Base-by-base conservation (phyloP, 1,140 invertebrate genomes). In the Drosophila tsacasi region DNA sequence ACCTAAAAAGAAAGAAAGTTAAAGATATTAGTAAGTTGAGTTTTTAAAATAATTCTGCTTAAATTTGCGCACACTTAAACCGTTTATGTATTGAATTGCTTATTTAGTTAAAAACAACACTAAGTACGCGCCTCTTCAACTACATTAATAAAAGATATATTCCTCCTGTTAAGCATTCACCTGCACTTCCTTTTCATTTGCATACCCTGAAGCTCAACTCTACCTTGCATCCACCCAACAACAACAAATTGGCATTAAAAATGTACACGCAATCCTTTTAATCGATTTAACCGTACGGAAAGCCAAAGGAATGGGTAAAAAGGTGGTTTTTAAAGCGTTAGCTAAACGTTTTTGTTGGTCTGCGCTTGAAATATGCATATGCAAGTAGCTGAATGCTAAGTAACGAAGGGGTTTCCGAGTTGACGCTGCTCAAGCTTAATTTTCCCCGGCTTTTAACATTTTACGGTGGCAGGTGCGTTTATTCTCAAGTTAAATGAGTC, bases 211-310 rank as follows among this genome's bases (percentile, higher is more conserved):
- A 60, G 27, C 40, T 27, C 44, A 25, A 32, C 68, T 50, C 52
- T 21, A 39, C 67, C 35, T 32, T 27, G 25, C 47, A 37, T 62
- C n/a, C 40, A n/a, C 23, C 59, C 44, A 30, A 27, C 17, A 50
- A 50, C 49, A 15, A 68, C 64, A 78, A 77, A 59, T 75, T 81
- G 82, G 59, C 74, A 85, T 81, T 81, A 59, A 85, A 85, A 78
- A 74, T 85, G 60, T 81, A 62, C 74, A 77, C 60, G 81, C 82
- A 81, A 78, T 79, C 64, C 68, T 69, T 78, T 81, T 82, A 82
- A 85, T 82, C 68, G 78, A 78, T 86, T 81, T 54, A 86, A 58
- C 10, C 57, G 61, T 73, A 37, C 52, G 13, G 27, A 15, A 42
- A 77, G 66, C 35, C 57, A 39, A 25, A 12, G 15, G 40, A 37